A percentile compares a stretch with the other conserved stretches of the same genome.
Conservation (phyloP, 2,797 vertebrate genomes). For the Poecile montanus region DNA sequence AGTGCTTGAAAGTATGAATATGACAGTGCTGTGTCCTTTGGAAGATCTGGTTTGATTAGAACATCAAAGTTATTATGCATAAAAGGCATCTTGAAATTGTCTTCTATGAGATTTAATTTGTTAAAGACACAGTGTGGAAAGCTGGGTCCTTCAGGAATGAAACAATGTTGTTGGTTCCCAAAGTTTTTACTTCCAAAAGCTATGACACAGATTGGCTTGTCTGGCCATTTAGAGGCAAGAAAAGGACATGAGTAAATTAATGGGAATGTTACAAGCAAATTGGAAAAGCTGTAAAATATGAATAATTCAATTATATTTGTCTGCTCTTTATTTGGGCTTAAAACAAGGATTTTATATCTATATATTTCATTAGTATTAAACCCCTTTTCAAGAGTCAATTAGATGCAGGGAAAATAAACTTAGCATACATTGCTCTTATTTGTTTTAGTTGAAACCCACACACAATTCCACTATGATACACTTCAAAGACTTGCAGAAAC, state of each 20-base stretch:
- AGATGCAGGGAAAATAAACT: neutral
- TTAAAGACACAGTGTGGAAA: neutral
- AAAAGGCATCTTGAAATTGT: conserved; percentile 2
- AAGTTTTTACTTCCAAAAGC: neutral
- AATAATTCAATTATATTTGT: neutral
- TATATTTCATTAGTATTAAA: neutral
- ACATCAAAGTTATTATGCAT: neutral
- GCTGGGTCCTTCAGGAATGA: neutral
- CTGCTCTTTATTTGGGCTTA: neutral
- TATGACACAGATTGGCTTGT: neutral
- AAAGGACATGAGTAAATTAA: neutral
- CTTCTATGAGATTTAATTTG: neutral
- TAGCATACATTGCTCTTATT: neutral
- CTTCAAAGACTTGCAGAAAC: neutral
- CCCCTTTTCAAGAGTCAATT: neutral
- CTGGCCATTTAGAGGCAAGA: neutral
- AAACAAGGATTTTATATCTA: neutral
- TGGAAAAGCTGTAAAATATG: neutral
- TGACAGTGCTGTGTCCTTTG: neutral
- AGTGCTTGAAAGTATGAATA: neutral
- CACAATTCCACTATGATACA: neutral
- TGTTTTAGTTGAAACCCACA: neutral
- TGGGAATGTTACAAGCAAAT: neutral
- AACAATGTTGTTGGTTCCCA: neutral
- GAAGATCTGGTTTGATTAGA: neutral